These are phyloP conservation scores for Lepus oiostolus DNA, from an alignment of 2,797 vertebrate species.

Conservation along the genomic window DNA sequence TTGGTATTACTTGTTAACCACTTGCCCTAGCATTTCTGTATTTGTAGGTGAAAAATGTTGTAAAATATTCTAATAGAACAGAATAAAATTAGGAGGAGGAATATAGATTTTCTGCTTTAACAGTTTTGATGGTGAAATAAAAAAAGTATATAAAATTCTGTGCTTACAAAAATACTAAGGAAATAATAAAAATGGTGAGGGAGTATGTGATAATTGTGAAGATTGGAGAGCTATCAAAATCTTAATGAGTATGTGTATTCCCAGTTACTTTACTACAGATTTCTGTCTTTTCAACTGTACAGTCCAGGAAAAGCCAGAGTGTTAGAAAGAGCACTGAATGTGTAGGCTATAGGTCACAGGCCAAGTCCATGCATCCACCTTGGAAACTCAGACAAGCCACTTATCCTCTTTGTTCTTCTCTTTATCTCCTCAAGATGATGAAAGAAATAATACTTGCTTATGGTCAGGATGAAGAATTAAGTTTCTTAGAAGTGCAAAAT, in stretches of 20 bases:
- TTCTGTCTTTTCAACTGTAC: not conserved
- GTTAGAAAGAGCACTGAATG: not conserved
- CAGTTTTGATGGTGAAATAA: constrained; percentile 21
- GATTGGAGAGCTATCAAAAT: not conserved
- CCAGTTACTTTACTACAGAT: not conserved
- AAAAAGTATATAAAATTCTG: constrained; percentile 1
- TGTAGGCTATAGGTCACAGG: not conserved
- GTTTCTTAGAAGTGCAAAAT: not conserved
- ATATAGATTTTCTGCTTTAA: not conserved
- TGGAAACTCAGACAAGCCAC: not conserved
- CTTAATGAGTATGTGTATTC: fast-evolving
- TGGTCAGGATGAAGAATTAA: not conserved
- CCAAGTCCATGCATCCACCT: not conserved
- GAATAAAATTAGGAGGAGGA: not conserved
- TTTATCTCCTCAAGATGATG: not conserved
- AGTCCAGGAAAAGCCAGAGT: not conserved
- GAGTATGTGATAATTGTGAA: not conserved
- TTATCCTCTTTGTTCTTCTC: not conserved
- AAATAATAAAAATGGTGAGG: not conserved
- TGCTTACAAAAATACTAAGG: not conserved
- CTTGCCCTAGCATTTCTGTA: not conserved
- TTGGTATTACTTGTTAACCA: not conserved
- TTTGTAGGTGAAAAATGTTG: not conserved
- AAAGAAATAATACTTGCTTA: not conserved
- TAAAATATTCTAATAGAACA: constrained; percentile 35